phyloP scores from a whole-genome alignment of 2,797 vertebrate species.

The Neoniphon sammara region DNA sequence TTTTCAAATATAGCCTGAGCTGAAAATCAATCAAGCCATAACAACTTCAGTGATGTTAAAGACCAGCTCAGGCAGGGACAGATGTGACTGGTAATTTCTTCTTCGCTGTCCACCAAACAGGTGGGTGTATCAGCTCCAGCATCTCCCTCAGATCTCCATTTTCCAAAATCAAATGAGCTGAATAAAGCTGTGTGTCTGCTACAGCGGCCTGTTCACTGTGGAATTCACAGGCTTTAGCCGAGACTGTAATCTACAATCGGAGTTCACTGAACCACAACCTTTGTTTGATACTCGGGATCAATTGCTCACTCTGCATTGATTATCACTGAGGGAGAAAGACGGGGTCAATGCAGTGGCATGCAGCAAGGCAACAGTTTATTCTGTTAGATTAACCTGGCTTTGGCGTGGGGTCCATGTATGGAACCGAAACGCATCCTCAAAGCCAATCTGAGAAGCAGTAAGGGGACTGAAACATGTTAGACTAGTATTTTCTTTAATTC shows the following conservation, averaged over 20 bases:
- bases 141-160: background rate
- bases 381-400: constrained; percentile 53
- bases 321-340: constrained; percentile 21
- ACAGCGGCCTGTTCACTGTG: background rate
- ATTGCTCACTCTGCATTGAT: constrained; percentile 45
- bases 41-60: background rate
- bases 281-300: constrained; percentile 18
- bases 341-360: constrained; percentile 19
- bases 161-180: background rate
- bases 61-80: background rate
- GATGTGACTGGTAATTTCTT: background rate
- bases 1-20: background rate
- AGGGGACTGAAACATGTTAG: background rate
- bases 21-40: background rate
- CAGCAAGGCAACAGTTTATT: constrained; percentile 31
- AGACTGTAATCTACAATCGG: background rate
- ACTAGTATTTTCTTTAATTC: background rate
- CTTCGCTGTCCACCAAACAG: background rate
- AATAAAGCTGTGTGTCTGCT: background rate
- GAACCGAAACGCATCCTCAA: background rate
- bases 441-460: background rate
- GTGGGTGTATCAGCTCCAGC: background rate
- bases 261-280: constrained; percentile 20
- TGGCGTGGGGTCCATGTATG: background rate
- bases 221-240: background rate